Percentiles rank a stretch among this genome's conserved stretches.
These are phyloP conservation scores for Nannospalax galili DNA, from an alignment of 2,113 vertebrate genomes.

Conservation along the genomic window DNA sequence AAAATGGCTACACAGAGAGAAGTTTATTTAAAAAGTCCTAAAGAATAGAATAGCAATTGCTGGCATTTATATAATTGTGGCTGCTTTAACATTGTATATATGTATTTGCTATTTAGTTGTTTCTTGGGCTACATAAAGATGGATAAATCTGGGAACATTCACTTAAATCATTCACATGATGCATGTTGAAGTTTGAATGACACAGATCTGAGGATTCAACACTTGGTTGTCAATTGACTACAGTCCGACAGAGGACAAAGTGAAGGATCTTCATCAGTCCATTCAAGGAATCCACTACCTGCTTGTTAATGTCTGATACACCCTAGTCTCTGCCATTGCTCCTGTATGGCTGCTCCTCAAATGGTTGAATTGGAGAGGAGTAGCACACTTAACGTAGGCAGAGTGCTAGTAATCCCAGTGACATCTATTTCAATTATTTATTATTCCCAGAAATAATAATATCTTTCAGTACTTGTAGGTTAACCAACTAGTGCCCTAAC, in stretches of 20 bases:
- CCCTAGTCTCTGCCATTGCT: not conserved
- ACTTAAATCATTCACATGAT: not conserved
- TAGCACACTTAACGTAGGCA: not conserved
- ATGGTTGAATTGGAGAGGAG: not conserved
- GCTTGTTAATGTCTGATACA: not conserved
- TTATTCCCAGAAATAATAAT: not conserved
- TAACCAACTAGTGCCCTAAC: not conserved
- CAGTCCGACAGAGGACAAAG: not conserved
- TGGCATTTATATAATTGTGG: not conserved
- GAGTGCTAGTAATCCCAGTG: not conserved
- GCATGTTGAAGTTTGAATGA: not conserved
- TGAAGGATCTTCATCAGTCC: not conserved
- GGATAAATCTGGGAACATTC: not conserved
- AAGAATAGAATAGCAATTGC: not conserved
- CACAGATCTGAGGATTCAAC: not conserved
- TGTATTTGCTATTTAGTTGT: not conserved
- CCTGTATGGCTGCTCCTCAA: not conserved
- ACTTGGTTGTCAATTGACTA: not conserved
- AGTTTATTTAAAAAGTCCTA: not conserved
- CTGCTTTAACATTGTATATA: not conserved
- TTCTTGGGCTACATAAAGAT: not conserved
- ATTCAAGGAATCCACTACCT: not conserved
- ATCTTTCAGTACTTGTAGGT: not conserved
- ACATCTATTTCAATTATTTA: not conserved
- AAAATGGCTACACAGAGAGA: not conserved